A percentile compares a stretch with the other conserved stretches of the same genome.
Evolutionary conservation across 2,113 vertebrate species (phyloP).

Genomic region (Spheniscus mendiculus): DNA sequence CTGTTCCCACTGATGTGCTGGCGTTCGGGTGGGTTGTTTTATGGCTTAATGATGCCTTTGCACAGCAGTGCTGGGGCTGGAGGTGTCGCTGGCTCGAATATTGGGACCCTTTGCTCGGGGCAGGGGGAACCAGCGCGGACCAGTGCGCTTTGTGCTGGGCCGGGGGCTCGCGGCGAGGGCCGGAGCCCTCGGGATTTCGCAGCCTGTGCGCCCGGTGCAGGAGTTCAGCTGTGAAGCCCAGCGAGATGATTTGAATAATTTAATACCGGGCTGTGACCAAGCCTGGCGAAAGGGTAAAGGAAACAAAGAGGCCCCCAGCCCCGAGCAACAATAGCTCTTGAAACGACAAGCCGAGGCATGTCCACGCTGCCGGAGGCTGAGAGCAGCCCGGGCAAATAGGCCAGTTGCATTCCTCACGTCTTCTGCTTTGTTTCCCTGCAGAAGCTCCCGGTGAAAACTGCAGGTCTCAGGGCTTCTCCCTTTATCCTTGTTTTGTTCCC

Average conservation of each 20-base stretch:
- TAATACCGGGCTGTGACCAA: conserved; percentile 55
- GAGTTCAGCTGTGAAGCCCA: conserved; percentile 7
- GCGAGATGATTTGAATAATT: conserved; percentile 48
- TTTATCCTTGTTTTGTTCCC: not conserved
- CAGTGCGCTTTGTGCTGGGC: not conserved
- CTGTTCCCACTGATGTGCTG: not conserved
- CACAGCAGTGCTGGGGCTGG: not conserved
- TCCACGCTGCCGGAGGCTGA: conserved; percentile 30
- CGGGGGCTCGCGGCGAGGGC: fast-evolving
- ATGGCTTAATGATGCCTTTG: not conserved
- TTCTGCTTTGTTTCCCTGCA: conserved; percentile 56
- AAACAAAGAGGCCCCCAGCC: conserved; percentile 64
- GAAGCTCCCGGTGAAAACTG: conserved; percentile 18
- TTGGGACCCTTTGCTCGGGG: fast-evolving
- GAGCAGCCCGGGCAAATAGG: conserved; percentile 36
- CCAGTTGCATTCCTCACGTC: conserved; percentile 54
- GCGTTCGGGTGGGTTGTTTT: not conserved
- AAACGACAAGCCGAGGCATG: conserved; percentile 46
- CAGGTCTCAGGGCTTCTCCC: conserved; percentile 29
- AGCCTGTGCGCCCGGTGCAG: not conserved
- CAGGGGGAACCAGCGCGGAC: not conserved
- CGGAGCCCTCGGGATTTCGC: not conserved
- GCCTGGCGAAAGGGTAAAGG: conserved; percentile 51
- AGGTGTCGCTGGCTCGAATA: not conserved
- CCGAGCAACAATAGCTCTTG: conserved; percentile 56